These are phyloP conservation scores for Theristicus caerulescens DNA, from an alignment of 2,113 vertebrate species.

Conservation along the genomic window DNA sequence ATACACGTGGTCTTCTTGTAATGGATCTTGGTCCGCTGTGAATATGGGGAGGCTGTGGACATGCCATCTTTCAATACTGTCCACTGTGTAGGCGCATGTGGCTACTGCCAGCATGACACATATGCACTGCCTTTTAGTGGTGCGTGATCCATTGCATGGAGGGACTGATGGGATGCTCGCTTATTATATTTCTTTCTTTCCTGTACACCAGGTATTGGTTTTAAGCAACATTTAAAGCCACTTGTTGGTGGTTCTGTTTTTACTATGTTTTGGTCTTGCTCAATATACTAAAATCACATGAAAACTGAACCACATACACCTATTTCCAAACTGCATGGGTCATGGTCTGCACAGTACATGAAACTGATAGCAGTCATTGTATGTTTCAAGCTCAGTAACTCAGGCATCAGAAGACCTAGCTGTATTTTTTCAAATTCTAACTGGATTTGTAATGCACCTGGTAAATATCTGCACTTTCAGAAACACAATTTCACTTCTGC, in stretches of 20 bases:
- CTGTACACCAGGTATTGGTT: background rate
- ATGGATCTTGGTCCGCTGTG: background rate
- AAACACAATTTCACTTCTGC: background rate
- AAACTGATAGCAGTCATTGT: background rate
- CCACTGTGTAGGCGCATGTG: background rate
- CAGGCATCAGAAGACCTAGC: background rate
- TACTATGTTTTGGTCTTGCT: background rate
- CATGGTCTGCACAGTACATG: background rate
- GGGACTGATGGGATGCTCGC: accelerated
- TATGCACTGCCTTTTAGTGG: background rate
- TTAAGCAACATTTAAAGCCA: background rate
- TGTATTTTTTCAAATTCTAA: background rate
- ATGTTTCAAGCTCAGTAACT: background rate
- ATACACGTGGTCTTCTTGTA: background rate
- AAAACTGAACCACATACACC: background rate
- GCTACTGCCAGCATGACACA: background rate
- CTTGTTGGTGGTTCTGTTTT: background rate
- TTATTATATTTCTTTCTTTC: background rate
- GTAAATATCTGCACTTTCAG: background rate
- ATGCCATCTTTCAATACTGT: background rate
- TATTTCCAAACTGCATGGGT: background rate
- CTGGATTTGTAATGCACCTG: background rate
- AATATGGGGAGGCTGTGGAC: background rate
- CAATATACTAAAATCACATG: background rate
- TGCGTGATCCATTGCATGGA: background rate